Evolutionary conservation across 2,113 vertebrate species (phyloP), one percentile per base, ranked within the genome.

Genomic region (Potamarius usumacintae): DNA sequence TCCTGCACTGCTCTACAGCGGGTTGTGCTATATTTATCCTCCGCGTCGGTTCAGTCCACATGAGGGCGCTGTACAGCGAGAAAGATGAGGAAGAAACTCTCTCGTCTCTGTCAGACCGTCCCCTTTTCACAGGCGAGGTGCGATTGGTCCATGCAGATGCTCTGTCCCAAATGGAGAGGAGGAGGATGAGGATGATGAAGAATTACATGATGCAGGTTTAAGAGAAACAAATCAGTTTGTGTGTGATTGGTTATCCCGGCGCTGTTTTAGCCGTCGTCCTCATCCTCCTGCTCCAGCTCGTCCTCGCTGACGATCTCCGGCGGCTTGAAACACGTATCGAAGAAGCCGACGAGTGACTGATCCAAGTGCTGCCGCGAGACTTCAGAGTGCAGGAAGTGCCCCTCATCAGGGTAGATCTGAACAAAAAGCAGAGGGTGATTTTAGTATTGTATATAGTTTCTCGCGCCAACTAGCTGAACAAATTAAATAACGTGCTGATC

Each of bases 351-450:
- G 27, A 99, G 91, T 25, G 98, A 96, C 25, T 96, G 96, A 93
- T 97, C 96, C 30, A 99, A 95, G 92, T 99, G 98, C 90, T 97
- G 96, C 87, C 94, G 92, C 0, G 96, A 92, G 0, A 90, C 91
- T 0, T 93, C 83, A 0, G 92, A 95, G 91, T 93, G 95, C 1
- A 99, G 95, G 92, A 97, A 97, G 95, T 99, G 98, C 90, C 97
- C 95, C 91, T 98, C 97, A 0, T 99, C 98, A 0, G 98, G 98
- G 92, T 99, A 99, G 88, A 99, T 98, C 98, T 99, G 95, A 9
- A 86, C 22, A 52, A 48, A 34, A n/a, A 42, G 42, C 34, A 42
- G 34, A 42, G 34, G 34, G 2, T 42, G 34, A 42, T 42, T 42
- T 42, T 42, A 42, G 34, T 34, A 34, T 34, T 34, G 0, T 34